Percentiles rank a stretch among this genome's conserved stretches.
phyloP scores from a whole-genome alignment of 2,797 vertebrate species.

The Aldrovandia affinis region DNA sequence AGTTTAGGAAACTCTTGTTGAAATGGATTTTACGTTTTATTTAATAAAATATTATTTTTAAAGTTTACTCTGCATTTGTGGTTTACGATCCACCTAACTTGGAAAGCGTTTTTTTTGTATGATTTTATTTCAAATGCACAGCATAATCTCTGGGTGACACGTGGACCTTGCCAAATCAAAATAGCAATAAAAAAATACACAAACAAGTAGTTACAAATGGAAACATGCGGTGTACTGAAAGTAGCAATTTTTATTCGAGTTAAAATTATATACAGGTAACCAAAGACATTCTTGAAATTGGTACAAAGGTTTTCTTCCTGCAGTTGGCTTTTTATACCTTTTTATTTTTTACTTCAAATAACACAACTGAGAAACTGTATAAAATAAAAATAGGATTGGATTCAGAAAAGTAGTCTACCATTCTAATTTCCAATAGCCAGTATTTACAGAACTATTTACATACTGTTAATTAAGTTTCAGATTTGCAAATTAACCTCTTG shows the following conservation, averaged over 20 bases:
- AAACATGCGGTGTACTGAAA: slow-evolving; percentile 87
- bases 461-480: slow-evolving; percentile 61
- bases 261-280: slow-evolving; percentile 99
- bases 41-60: slow-evolving; percentile 21
- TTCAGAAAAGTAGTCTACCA: slow-evolving; percentile 96
- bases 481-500: slow-evolving; percentile 87
- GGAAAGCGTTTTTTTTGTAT: background rate
- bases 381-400: slow-evolving; percentile 97
- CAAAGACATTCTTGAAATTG: slow-evolving; percentile 97
- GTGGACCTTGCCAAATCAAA: background rate
- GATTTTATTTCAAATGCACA: slow-evolving; percentile 18
- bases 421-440: slow-evolving; percentile 89
- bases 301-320: slow-evolving; percentile 95
- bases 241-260: slow-evolving; percentile 99
- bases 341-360: slow-evolving; percentile 80
- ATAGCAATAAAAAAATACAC: background rate
- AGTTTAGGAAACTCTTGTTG: slow-evolving; percentile 13
- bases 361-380: slow-evolving; percentile 92
- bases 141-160: background rate
- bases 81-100: background rate
- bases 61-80: background rate
- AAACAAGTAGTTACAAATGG: slow-evolving; percentile 25
- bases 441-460: slow-evolving; percentile 99
- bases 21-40: background rate
- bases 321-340: slow-evolving; percentile 82